Evolutionary conservation across 2,113 vertebrate genomes (phyloP).

Genomic region (Setophaga petechia): DNA sequence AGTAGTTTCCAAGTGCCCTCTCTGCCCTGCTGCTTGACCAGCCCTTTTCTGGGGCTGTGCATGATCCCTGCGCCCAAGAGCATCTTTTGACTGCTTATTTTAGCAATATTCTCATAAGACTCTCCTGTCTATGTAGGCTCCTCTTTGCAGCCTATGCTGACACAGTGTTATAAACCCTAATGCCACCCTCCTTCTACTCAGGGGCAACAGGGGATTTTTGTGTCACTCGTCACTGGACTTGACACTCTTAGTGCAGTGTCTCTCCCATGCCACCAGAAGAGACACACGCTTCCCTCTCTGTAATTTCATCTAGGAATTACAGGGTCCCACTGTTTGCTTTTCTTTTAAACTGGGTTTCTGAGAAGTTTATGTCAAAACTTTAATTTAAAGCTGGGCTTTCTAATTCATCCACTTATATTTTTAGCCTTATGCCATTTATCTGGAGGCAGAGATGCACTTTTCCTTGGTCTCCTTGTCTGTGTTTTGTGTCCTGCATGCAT

Average conservation of each 20-base stretch:
- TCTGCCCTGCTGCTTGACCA: neutral
- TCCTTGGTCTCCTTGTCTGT: neutral
- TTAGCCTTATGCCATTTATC: neutral
- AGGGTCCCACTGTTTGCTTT: neutral
- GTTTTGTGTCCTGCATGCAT: neutral
- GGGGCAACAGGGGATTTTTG: neutral
- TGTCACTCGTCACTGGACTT: neutral
- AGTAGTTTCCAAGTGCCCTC: neutral
- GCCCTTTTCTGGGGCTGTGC: neutral
- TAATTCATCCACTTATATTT: constrained; percentile 8
- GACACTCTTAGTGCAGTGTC: neutral
- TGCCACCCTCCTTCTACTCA: neutral
- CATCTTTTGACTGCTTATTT: neutral
- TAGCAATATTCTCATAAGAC: neutral
- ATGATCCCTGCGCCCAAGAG: neutral
- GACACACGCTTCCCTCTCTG: neutral
- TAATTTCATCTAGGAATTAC: constrained; percentile 44
- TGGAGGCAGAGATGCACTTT: neutral
- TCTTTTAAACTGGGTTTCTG: neutral
- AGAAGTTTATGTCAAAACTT: constrained; percentile 28
- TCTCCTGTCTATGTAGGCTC: neutral
- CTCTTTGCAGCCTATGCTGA: neutral
- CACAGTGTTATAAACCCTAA: neutral
- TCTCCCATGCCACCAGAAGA: neutral
- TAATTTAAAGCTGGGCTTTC: neutral